These are phyloP conservation scores for Malurus cyaneus DNA, from an alignment of 2,113 vertebrate species.

Conservation along the genomic window DNA sequence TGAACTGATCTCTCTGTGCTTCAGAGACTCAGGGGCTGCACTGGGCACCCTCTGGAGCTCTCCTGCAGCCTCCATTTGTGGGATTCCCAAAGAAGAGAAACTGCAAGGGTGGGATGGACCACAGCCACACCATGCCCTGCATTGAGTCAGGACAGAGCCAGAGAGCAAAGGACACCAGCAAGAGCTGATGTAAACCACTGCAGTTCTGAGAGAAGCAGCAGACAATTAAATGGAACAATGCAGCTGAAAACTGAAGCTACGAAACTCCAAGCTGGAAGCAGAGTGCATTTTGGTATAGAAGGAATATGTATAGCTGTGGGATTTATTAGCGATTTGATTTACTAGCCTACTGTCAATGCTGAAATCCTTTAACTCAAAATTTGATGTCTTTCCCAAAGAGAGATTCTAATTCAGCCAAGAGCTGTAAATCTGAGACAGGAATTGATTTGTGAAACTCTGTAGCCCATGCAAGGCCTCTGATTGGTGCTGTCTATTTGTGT, in stretches of 20 bases:
- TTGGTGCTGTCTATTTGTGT: not conserved
- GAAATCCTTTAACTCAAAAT: conserved; percentile 3
- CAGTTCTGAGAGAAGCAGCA: not conserved
- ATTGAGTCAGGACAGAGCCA: not conserved
- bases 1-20: not conserved
- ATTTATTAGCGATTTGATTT: conserved; percentile 16
- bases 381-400: not conserved
- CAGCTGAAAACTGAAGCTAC: not conserved
- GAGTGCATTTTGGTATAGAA: not conserved
- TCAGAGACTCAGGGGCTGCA: not conserved
- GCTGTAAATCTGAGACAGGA: not conserved
- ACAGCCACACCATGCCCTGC: not conserved
- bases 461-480: not conserved
- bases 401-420: not conserved
- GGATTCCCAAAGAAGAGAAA: not conserved
- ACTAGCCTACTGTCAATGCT: not conserved
- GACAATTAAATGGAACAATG: not conserved
- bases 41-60: not conserved
- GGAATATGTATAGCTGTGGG: not conserved
- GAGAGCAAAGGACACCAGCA: not conserved
- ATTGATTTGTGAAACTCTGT: not conserved
- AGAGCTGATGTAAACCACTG: not conserved
- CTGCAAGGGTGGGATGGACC: not conserved
- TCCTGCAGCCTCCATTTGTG: not conserved
- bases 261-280: not conserved